Conservation (phyloP, 1,140 invertebrate species). For the Bathynomus jamesi region DNA sequence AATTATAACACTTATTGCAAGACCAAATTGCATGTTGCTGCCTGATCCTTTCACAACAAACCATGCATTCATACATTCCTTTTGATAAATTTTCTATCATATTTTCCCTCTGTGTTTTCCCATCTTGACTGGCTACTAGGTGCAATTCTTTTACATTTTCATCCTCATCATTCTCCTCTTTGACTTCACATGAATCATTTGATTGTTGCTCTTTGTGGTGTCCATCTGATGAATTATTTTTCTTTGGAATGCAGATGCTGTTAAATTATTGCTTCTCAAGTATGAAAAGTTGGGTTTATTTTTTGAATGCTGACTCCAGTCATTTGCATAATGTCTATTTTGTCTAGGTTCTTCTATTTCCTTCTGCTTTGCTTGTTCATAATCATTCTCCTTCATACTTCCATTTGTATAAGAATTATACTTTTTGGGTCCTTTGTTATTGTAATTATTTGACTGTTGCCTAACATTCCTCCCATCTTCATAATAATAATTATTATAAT, state of each 20-base stretch:
- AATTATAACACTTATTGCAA: constrained; percentile 81
- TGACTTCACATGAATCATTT: not conserved
- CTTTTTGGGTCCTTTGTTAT: not conserved
- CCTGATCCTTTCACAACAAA: constrained; percentile 79
- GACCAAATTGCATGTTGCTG: constrained; percentile 76
- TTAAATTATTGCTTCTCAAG: not conserved
- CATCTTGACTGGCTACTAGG: not conserved
- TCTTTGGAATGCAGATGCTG: not conserved
- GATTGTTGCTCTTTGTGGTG: too few species aligned
- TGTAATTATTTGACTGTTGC: not conserved
- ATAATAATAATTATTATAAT: not conserved
- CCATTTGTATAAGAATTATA: too few species aligned
- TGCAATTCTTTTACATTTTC: not conserved
- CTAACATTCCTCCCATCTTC: not conserved
- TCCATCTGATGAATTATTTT: too few species aligned
- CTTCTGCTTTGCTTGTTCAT: not conserved
- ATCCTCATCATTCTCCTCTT: not conserved
- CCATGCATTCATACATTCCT: constrained; percentile 76
- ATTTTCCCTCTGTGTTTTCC: constrained; percentile 58
- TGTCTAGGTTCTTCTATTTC: not conserved
- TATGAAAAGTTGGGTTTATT: not conserved
- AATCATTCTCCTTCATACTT: not conserved
- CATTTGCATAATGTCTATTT: not conserved
- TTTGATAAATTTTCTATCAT: constrained; percentile 69
- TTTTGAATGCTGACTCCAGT: not conserved